Evolutionary conservation across 64 coral and sea anemone species (phyloP), one percentile per base, ranked within the genome.

Genomic region (Anthopleura sola): DNA sequence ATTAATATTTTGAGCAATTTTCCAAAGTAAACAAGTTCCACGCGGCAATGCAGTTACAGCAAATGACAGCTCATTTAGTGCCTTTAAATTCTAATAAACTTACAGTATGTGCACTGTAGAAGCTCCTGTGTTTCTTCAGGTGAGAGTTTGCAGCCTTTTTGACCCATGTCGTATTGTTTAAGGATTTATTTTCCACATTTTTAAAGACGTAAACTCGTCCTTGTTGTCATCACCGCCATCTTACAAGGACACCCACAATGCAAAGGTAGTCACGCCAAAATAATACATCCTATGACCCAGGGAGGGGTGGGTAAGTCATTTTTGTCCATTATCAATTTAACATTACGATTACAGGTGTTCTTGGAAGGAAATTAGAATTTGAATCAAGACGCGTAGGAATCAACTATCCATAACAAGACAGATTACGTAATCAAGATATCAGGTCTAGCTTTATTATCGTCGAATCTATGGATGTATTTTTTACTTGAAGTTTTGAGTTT

Each of bases 111-210:
- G 85, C 84, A 90, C 16, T 99, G 88, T 46, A 89, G 92, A 81
- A 99, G 93, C 87, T 99, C 97, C 75, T 86, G 93, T 29, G 68
- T 99, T 78, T 99, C 90, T 38, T 99, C 92, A 18, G 87, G 75
- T 39, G 92, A 89, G 37, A 99, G 97, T 87, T 99, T 99, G 93
- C 97, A 94, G 40, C 92, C 90, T 83, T 95, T 92, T 36, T 94
- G 90, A 36, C 97, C 97, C 97, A 99, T 99, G 36, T 37, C 50
- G 48, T 57, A 29, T 17, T n/a, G 82, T 33, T 54, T 32, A n/a
- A 79, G 18, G n/a, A 9, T 21, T 79, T 71, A 32, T 32, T 71
- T 71, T 71, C 34, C 28, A 9, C n/a, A 76, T 53, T 79, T 78
- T 79, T 79, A 44, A 47, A 79, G 37, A 48, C 44, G 76, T 44